Percentiles rank a stretch among this genome's conserved stretches.
Evolutionary conservation across 2,797 vertebrate genomes (phyloP).

Genomic region (Etheostoma perlongum): DNA sequence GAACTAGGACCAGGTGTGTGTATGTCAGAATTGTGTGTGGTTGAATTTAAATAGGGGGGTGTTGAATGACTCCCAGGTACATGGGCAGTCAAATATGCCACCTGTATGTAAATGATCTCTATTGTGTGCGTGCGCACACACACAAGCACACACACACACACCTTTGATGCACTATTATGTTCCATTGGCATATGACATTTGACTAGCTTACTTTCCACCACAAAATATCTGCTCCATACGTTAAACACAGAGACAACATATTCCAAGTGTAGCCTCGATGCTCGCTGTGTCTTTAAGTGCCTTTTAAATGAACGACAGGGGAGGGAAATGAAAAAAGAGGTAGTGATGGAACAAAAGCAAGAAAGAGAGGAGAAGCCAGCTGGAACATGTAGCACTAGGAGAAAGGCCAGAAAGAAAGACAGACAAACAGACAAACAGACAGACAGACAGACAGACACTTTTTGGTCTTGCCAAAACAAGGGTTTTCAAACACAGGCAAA

Average conservation of each 20-base stretch:
- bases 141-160: slow-evolving; percentile 7
- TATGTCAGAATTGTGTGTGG: slow-evolving; percentile 45
- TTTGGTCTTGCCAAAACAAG: slow-evolving; percentile 6
- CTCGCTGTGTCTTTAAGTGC: slow-evolving; percentile 44
- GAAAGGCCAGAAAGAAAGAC: slow-evolving; percentile 48
- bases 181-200: slow-evolving; percentile 59
- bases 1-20: slow-evolving; percentile 74
- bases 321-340: slow-evolving; percentile 24
- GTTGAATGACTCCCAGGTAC: slow-evolving; percentile 51
- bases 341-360: slow-evolving; percentile 51
- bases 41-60: slow-evolving; percentile 59
- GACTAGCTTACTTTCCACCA: slow-evolving; percentile 42
- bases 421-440: slow-evolving; percentile 28
- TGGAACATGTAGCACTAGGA: slow-evolving; percentile 54
- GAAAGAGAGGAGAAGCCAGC: slow-evolving; percentile 64
- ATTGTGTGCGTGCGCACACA: background rate
- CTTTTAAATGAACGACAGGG: slow-evolving; percentile 53
- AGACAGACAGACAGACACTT: slow-evolving; percentile 22
- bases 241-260: slow-evolving; percentile 34
- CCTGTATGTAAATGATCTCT: slow-evolving; percentile 81
- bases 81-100: slow-evolving; percentile 77
- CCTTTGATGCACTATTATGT: slow-evolving; percentile 54
- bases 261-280: slow-evolving; percentile 26
- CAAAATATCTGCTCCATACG: slow-evolving; percentile 29
- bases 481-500: slow-evolving; percentile 27